phyloP scores from a whole-genome alignment of 2,797 vertebrate genomes.

The Erpetoichthys calabaricus region DNA sequence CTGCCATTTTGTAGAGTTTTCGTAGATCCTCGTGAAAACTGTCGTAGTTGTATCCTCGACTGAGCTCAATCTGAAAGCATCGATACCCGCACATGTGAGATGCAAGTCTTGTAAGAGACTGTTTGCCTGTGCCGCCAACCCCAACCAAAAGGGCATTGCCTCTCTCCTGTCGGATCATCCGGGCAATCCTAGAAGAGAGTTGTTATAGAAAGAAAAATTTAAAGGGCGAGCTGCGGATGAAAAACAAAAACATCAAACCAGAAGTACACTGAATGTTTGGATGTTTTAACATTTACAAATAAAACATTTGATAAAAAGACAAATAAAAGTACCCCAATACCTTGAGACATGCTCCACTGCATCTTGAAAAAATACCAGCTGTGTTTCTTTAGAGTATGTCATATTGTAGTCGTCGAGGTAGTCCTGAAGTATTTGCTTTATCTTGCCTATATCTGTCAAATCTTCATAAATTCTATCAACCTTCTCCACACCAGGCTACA shows the following conservation, averaged over 20 bases:
- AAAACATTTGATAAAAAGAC: neutral
- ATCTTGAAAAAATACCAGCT: constrained; percentile 76
- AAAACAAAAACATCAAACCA: neutral
- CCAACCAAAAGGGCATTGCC: constrained; percentile 77
- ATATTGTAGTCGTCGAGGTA: constrained; percentile 73
- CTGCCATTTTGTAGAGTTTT: constrained; percentile 68
- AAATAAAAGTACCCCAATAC: constrained; percentile 26
- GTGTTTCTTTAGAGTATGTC: constrained; percentile 62
- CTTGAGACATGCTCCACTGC: constrained; percentile 73
- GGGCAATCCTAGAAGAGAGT: constrained; percentile 53
- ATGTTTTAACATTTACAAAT: too few relatives aligned
- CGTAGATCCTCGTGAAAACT: constrained; percentile 77
- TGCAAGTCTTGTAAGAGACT: constrained; percentile 66
- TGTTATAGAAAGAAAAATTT: neutral
- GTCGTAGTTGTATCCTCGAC: constrained; percentile 69
- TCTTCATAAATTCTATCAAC: constrained; percentile 57
- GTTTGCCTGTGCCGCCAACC: constrained; percentile 77
- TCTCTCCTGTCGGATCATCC: constrained; percentile 76
- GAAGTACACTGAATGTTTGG: neutral
- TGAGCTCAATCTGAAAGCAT: constrained; percentile 74
- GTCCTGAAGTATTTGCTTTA: constrained; percentile 58
- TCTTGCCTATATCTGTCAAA: constrained; percentile 54
- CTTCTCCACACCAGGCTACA: constrained; percentile 48
- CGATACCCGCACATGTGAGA: constrained; percentile 67
- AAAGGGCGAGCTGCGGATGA: neutral